These are phyloP conservation scores for Melanogrammus aeglefinus DNA, from an alignment of 2,797 vertebrate species.

Conservation along the genomic window DNA sequence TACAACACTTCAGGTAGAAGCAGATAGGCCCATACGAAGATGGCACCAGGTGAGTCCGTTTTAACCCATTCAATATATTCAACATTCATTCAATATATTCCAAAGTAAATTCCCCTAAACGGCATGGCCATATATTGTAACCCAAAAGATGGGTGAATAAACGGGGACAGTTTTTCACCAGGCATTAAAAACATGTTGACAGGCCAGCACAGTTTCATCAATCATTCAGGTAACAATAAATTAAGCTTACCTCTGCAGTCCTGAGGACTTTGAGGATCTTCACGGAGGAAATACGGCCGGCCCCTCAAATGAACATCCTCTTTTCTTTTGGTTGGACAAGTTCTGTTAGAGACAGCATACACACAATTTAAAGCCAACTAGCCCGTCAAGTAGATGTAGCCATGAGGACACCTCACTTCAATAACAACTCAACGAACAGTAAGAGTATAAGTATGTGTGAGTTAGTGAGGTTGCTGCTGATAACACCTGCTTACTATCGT, in stretches of 20 bases:
- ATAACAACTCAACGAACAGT: background rate
- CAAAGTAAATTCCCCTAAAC: too few relatives aligned
- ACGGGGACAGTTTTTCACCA: too few relatives aligned
- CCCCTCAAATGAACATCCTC: conserved; percentile 17
- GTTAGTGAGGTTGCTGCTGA: conserved; percentile 14
- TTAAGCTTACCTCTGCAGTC: conserved; percentile 17
- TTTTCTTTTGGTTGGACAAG: conserved; percentile 23
- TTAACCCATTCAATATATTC: too few relatives aligned
- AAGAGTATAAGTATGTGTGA: background rate
- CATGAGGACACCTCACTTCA: conserved; percentile 4
- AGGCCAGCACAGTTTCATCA: background rate
- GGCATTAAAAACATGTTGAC: too few relatives aligned
- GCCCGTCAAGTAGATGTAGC: conserved; percentile 7
- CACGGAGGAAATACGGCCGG: conserved; percentile 21
- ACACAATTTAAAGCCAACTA: conserved; percentile 8
- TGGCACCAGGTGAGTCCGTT: too few relatives aligned
- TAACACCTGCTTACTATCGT: conserved; percentile 13
- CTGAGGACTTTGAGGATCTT: conserved; percentile 20
- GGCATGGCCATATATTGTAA: too few relatives aligned
- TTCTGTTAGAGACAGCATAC: conserved; percentile 19
- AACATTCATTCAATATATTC: too few relatives aligned
- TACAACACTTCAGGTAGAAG: too few relatives aligned
- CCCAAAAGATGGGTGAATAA: too few relatives aligned
- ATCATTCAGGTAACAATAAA: conserved; percentile 5
- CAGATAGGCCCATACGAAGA: too few relatives aligned